phyloP scores from a whole-genome alignment of 2,797 vertebrate species.

The Enteromius treurensis region DNA sequence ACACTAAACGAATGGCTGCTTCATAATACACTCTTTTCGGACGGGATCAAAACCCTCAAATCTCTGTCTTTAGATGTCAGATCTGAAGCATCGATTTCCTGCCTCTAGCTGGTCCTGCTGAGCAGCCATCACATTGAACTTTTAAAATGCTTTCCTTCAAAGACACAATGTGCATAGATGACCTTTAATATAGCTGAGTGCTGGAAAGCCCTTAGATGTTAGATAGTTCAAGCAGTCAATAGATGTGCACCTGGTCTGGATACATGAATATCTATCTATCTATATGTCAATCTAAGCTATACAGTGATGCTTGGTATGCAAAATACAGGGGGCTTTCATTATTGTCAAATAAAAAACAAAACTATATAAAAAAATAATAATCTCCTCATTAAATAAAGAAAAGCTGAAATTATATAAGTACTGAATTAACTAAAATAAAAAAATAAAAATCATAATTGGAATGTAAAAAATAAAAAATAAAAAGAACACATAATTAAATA shows the following conservation, averaged over 20 bases:
- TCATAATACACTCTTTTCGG: constrained; percentile 25
- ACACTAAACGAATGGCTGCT: constrained; percentile 16
- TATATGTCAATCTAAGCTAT: background rate
- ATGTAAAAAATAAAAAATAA: background rate
- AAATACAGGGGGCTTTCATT: background rate
- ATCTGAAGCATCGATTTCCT: constrained; percentile 60
- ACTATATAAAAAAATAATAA: background rate
- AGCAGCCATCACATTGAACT: constrained; percentile 56
- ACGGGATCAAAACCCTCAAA: constrained; percentile 47
- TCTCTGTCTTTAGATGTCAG: constrained; percentile 57
- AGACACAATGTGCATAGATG: constrained; percentile 56
- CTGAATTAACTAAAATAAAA: background rate
- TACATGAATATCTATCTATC: background rate
- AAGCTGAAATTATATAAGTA: background rate
- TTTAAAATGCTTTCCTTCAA: constrained; percentile 61
- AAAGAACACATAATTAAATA: background rate
- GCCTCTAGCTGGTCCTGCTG: constrained; percentile 47
- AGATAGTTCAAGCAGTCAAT: constrained; percentile 52
- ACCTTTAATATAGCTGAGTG: constrained; percentile 58
- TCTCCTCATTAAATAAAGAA: no score
- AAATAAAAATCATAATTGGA: background rate
- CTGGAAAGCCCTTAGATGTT: constrained; percentile 52
- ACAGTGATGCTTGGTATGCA: background rate
- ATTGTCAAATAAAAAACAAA: background rate
- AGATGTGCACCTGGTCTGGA: constrained; percentile 23